Evolutionary conservation across 2,888 invertebrate genomes (phyloP).

Genomic region (Ramazzottius varieornatus): DNA sequence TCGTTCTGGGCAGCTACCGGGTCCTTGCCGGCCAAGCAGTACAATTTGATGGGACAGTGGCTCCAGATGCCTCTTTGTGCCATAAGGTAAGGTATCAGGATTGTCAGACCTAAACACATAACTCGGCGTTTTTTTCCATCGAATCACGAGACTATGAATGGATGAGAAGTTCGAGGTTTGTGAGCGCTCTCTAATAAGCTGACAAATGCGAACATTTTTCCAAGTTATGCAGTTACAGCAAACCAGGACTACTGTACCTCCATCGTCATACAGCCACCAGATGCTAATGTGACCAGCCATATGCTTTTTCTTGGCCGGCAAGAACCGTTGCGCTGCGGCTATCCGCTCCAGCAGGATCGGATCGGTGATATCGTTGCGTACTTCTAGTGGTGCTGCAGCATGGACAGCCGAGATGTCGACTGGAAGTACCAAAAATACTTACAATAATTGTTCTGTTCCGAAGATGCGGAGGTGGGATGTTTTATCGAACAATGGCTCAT

Average conservation of each 20-base stretch:
- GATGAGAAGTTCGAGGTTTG: neutral
- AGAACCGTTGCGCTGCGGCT: neutral
- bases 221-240: too few relatives aligned
- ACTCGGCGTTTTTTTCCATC: neutral
- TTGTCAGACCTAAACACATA: neutral
- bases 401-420: too few relatives aligned
- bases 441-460: too few relatives aligned
- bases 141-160: neutral
- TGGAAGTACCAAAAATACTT: too few relatives aligned
- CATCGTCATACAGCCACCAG: slow-evolving; percentile 2
- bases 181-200: too few relatives aligned
- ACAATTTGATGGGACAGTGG: neutral
- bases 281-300: neutral
- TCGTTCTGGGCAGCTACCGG: neutral
- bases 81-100: neutral
- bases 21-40: neutral
- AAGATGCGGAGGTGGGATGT: too few relatives aligned
- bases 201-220: too few relatives aligned
- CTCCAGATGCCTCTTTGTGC: neutral
- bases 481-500: too few relatives aligned
- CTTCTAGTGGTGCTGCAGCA: too few relatives aligned
- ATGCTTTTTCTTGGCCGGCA: neutral
- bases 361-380: too few relatives aligned
- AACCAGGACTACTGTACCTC: too few relatives aligned
- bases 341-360: neutral